Conservation (phyloP, 2,888 invertebrate genomes). For the Athrips mouffetella region DNA sequence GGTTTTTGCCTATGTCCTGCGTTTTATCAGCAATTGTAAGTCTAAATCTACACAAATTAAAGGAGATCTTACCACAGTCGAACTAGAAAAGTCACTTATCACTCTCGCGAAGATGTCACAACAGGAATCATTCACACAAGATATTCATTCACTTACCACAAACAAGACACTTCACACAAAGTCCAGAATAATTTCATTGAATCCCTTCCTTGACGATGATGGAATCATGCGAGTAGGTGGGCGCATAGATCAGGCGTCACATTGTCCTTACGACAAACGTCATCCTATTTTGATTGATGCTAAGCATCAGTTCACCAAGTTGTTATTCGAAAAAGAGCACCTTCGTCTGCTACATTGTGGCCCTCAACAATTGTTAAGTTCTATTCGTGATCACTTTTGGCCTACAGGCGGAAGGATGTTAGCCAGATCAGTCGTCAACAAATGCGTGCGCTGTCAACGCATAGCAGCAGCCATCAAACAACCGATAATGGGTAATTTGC, state of each 20-base stretch:
- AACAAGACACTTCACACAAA: neutral
- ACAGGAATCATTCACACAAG: neutral
- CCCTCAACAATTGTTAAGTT: neutral
- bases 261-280: neutral
- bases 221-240: neutral
- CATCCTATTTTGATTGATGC: neutral
- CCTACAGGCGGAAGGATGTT: neutral
- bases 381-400: neutral
- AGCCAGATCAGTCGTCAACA: neutral
- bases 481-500: conserved; percentile 15
- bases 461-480: neutral
- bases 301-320: neutral
- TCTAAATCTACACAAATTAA: neutral
- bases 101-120: too few species aligned
- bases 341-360: neutral
- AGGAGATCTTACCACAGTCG: neutral
- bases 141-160: neutral
- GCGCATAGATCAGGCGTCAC: neutral
- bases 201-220: neutral
- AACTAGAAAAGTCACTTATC: neutral
- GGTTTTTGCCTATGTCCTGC: conserved; percentile 14
- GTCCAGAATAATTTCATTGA: neutral
- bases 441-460: neutral
- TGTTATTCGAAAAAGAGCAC: neutral
- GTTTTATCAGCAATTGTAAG: conserved; percentile 3